Evolutionary conservation across 2,888 invertebrate species (phyloP).

Genomic region (Tetropium fuscum): DNA sequence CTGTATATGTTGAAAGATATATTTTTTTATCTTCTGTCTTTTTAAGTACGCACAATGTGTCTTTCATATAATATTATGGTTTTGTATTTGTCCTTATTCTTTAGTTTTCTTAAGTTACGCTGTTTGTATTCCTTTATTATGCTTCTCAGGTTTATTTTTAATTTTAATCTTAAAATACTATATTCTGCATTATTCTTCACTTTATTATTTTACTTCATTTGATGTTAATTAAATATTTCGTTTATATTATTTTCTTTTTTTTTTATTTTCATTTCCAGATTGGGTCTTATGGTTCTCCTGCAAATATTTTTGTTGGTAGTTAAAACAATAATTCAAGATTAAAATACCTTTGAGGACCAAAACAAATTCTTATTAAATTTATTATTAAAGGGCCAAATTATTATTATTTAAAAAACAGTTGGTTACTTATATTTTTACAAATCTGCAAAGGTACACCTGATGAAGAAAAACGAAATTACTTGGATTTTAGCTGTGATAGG

Average conservation of each 20-base stretch:
- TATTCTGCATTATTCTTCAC: constrained; percentile 51
- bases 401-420: no score
- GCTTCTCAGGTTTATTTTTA: constrained; percentile 57
- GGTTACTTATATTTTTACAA: no score
- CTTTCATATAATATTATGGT: constrained; percentile 48
- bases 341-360: neutral
- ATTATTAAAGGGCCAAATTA: no score
- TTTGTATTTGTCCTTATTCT: constrained; percentile 37
- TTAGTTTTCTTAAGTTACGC: constrained; percentile 17
- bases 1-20: constrained; percentile 70
- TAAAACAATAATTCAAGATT: neutral
- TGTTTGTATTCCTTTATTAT: constrained; percentile 28
- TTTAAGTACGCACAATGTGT: constrained; percentile 60
- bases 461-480: no score
- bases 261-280: constrained; percentile 37
- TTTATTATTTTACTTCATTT: constrained; percentile 49
- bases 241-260: constrained; percentile 52
- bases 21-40: constrained; percentile 60
- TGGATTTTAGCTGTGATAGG: no score
- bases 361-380: no score
- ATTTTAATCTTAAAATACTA: constrained; percentile 47
- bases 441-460: no score
- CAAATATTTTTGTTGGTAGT: constrained; percentile 41
- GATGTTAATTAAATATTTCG: constrained; percentile 56
- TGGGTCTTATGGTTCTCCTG: constrained; percentile 45